Percentiles rank a stretch among this genome's conserved stretches.
Evolutionary conservation across 2,888 invertebrate species (phyloP).

Genomic region (Thalpophila matura): DNA sequence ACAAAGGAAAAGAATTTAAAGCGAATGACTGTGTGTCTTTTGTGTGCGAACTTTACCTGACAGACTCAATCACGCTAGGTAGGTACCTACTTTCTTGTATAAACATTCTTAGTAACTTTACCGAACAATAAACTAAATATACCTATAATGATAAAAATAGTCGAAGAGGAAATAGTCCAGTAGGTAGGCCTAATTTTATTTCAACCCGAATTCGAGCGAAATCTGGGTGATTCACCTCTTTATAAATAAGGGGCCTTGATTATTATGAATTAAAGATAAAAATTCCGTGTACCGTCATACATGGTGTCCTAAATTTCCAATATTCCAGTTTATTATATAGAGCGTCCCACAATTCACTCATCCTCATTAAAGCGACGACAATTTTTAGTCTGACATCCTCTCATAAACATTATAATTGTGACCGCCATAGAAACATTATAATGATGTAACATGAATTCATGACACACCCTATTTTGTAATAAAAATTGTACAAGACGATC

Average conservation of each 20-base stretch:
- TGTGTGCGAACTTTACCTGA: slow-evolving; percentile 51
- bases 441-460: slow-evolving; percentile 67
- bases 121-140: slow-evolving; percentile 49
- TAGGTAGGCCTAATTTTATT: slow-evolving; percentile 45
- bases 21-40: slow-evolving; percentile 33
- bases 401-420: slow-evolving; percentile 78
- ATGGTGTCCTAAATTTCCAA: slow-evolving; percentile 69
- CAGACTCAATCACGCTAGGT: slow-evolving; percentile 28
- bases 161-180: slow-evolving; percentile 46
- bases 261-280: slow-evolving; percentile 48
- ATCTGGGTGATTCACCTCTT: slow-evolving; percentile 45
- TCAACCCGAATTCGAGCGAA: slow-evolving; percentile 23
- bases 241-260: slow-evolving; percentile 44
- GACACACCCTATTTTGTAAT: slow-evolving; percentile 60
- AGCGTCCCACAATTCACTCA: slow-evolving; percentile 82
- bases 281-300: slow-evolving; percentile 48
- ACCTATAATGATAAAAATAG: slow-evolving; percentile 45
- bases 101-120: slow-evolving; percentile 35
- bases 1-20: slow-evolving; percentile 28
- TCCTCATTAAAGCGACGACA: slow-evolving; percentile 87
- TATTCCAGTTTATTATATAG: slow-evolving; percentile 74
- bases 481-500: slow-evolving; percentile 53
- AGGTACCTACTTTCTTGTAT: slow-evolving; percentile 37
- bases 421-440: slow-evolving; percentile 69
- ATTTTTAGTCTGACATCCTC: slow-evolving; percentile 85